These are phyloP conservation scores for Heteromormyrus szaboi DNA, from an alignment of 2,797 vertebrate species.

Conservation along the genomic window DNA sequence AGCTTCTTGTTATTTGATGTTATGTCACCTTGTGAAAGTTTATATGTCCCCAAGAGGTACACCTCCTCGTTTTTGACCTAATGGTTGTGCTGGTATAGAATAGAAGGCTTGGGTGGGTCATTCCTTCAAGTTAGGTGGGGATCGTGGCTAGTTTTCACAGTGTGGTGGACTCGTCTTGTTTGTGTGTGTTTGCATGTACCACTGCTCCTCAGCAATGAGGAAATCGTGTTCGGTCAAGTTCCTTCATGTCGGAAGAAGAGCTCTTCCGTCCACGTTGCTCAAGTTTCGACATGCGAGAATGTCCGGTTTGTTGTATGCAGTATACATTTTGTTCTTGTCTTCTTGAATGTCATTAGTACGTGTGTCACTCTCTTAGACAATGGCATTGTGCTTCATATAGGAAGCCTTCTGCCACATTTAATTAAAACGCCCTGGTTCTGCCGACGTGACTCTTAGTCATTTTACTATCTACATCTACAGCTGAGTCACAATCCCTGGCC, in stretches of 20 bases:
- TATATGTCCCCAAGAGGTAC: not conserved
- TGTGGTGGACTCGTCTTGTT: not conserved
- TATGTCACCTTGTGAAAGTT: not conserved
- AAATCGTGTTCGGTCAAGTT: not conserved
- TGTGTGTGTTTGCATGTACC: not conserved
- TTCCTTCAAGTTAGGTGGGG: not conserved
- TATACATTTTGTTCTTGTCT: not conserved
- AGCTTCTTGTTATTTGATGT: not conserved
- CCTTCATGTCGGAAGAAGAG: not conserved
- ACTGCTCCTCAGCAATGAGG: not conserved
- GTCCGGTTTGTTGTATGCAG: not conserved
- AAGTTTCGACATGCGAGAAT: not conserved
- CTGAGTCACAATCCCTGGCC: slow-evolving; percentile 1
- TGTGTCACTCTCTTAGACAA: not conserved
- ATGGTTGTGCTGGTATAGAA: not conserved
- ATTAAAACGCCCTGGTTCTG: not conserved
- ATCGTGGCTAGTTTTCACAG: not conserved
- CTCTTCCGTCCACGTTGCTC: not conserved
- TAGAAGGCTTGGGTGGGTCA: not conserved
- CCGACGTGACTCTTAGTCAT: not conserved
- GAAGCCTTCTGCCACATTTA: not conserved
- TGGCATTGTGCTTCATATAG: not conserved
- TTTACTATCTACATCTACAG: not conserved
- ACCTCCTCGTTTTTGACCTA: not conserved
- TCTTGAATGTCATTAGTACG: not conserved